These are phyloP conservation scores for Enchytraeus crypticus DNA, from an alignment of 2,888 invertebrate species.

Conservation along the genomic window DNA sequence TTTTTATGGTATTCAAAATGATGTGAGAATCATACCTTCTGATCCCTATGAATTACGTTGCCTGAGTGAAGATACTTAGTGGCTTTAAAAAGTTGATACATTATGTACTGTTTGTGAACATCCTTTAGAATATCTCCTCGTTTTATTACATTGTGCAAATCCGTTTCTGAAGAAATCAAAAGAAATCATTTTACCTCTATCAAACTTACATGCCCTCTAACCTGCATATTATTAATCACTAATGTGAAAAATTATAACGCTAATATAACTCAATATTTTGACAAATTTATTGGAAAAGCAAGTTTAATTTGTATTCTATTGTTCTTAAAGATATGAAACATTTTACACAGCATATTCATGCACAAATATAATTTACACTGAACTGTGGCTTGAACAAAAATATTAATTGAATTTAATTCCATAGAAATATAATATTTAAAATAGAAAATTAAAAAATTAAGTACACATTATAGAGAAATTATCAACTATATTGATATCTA, in stretches of 20 bases:
- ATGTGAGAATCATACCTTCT: conserved; percentile 62
- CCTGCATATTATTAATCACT: background rate
- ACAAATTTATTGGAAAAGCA: no score
- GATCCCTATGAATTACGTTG: conserved; percentile 89
- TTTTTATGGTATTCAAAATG: no score
- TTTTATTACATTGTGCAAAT: conserved; percentile 92
- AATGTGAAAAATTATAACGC: background rate
- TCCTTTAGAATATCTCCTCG: conserved; percentile 81
- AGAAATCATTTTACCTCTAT: background rate
- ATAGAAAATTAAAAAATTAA: no score
- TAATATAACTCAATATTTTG: background rate
- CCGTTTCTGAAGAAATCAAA: conserved; percentile 63
- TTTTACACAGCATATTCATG: no score
- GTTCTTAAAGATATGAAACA: no score
- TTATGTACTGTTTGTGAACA: conserved; percentile 87
- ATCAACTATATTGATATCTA: no score
- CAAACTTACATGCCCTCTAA: background rate
- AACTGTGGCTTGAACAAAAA: no score
- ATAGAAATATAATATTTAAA: no score
- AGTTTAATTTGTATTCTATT: no score
- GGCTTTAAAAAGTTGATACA: conserved; percentile 92
- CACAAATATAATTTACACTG: no score
- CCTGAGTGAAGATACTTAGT: conserved; percentile 93
- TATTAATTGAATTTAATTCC: no score
- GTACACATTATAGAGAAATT: no score